These are phyloP conservation scores for Sitodiplosis mosellana DNA, from an alignment of 1,140 invertebrate genomes.

Conservation along the genomic window DNA sequence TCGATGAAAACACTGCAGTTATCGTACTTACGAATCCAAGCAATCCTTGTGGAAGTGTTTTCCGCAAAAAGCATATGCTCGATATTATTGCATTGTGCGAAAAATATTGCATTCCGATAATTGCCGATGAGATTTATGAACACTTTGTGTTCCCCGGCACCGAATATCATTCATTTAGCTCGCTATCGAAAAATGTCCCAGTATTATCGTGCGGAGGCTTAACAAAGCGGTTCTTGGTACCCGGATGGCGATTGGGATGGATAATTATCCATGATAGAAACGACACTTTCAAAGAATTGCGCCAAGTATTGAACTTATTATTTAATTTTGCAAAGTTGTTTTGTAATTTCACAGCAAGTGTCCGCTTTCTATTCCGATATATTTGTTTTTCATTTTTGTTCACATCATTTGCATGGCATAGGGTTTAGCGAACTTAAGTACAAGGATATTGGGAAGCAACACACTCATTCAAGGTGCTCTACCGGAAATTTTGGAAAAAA, in stretches of 20 bases:
- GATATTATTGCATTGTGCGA: constrained; percentile 62
- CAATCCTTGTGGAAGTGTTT: constrained; percentile 91
- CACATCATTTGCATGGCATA: background rate
- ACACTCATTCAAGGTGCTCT: constrained; percentile 79
- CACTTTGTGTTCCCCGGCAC: constrained; percentile 72
- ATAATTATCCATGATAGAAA: constrained; percentile 77
- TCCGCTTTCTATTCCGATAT: no score
- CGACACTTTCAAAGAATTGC: constrained; percentile 43
- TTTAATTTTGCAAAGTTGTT: no score
- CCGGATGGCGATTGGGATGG: constrained; percentile 93
- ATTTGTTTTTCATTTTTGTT: no score
- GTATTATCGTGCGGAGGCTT: constrained; percentile 77
- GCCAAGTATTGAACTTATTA: constrained; percentile 29
- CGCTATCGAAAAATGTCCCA: constrained; percentile 64
- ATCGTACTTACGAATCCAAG: constrained; percentile 90
- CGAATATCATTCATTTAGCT: constrained; percentile 60
- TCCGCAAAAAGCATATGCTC: constrained; percentile 51
- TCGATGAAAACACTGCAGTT: constrained; percentile 75
- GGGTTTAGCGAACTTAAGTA: constrained; percentile 11
- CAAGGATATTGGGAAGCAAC: constrained; percentile 71
- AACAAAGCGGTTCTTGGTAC: constrained; percentile 80
- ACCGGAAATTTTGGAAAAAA: constrained; percentile 47
- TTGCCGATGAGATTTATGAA: constrained; percentile 78
- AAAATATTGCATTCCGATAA: constrained; percentile 69
- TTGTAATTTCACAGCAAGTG: no score